Conservation (phyloP, 2,888 invertebrate genomes). For the Melitaea athalia region DNA sequence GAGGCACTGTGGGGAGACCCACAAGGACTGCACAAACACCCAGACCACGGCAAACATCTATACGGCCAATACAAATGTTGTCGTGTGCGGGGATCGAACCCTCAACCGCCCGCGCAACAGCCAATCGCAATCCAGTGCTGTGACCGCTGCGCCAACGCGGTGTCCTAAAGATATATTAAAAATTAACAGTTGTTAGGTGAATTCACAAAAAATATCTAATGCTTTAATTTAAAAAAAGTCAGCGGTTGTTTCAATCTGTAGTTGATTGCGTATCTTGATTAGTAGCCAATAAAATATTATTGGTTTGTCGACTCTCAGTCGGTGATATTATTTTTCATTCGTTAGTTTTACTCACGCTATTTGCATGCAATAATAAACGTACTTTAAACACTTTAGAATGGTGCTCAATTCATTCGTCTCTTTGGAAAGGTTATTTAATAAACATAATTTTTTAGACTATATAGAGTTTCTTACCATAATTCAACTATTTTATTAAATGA, state of each 20-base stretch:
- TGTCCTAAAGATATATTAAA: background rate
- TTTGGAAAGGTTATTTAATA: background rate
- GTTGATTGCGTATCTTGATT: constrained; percentile 30
- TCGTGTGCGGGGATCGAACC: no score
- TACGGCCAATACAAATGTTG: no score
- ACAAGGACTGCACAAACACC: no score
- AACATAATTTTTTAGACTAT: background rate
- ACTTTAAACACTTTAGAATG: background rate
- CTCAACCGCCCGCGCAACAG: no score
- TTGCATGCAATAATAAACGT: constrained; percentile 19
- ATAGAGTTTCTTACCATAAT: no score
- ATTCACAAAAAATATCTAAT: constrained; percentile 15
- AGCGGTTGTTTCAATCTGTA: constrained; percentile 13
- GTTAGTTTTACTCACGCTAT: constrained; percentile 26
- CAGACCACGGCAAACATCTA: no score
- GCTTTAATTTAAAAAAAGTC: constrained; percentile 25
- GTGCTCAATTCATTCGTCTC: background rate
- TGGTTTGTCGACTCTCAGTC: constrained; percentile 27
- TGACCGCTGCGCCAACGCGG: no score
- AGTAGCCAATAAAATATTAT: constrained; percentile 31
- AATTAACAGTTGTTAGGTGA: background rate
- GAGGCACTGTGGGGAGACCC: no score
- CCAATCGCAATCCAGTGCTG: no score
- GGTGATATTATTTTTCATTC: constrained; percentile 26
- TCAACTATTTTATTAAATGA: no score